Conservation (phyloP, 2,797 vertebrate genomes). For the Pseudomugil gertrudae region DNA sequence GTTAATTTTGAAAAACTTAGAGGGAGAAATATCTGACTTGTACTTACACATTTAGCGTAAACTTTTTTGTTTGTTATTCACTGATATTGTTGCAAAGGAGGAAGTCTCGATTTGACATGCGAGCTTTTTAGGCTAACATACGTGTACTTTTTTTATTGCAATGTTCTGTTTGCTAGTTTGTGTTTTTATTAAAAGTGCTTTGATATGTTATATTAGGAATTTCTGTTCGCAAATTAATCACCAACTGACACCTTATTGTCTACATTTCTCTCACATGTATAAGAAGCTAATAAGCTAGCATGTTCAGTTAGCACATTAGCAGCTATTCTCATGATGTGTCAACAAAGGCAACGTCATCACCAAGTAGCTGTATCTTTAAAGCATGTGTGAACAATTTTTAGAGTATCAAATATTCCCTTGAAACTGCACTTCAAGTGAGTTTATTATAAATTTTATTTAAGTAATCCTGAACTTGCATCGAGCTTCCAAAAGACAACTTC, state of each 20-base stretch:
- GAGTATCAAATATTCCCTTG: too few relatives aligned
- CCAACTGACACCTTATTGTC: background rate
- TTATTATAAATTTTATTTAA: background rate
- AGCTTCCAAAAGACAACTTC: slow-evolving; percentile 8
- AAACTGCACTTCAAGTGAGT: background rate
- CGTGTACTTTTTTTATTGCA: background rate
- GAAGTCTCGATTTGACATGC: slow-evolving; percentile 11
- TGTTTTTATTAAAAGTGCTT: background rate
- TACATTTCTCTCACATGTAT: background rate
- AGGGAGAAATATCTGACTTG: too few relatives aligned
- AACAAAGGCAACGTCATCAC: slow-evolving; percentile 66
- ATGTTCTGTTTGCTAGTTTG: background rate
- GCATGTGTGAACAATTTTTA: background rate
- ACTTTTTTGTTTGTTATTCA: background rate
- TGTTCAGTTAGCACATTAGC: slow-evolving; percentile 36
- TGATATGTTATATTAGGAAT: rapidly evolving
- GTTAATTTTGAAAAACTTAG: background rate
- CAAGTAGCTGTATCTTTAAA: slow-evolving; percentile 7
- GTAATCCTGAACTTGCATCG: background rate
- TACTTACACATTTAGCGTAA: background rate
- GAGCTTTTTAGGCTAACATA: slow-evolving; percentile 41
- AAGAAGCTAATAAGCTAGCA: background rate
- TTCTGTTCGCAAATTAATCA: background rate
- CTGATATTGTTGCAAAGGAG: too few relatives aligned
- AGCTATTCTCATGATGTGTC: slow-evolving; percentile 35